Evolutionary conservation across 30 jellyfish, hydroid and myxozoan species (phyloP), one percentile per base, ranked within the genome.

Genomic region (Cassiopea xamachana): DNA sequence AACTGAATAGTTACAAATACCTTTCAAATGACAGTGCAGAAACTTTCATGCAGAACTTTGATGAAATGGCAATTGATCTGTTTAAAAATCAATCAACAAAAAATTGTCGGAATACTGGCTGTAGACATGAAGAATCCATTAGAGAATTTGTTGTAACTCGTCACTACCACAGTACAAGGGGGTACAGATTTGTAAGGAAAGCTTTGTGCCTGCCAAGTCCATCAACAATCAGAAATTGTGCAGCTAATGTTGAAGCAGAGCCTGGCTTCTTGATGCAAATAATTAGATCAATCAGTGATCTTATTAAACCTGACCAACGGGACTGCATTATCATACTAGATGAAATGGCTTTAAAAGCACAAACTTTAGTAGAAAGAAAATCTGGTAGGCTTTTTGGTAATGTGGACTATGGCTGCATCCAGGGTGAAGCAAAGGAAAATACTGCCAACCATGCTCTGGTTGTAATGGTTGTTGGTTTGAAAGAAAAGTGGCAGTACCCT

Each of bases 131-230:
- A 7, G n/a, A 77, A 48, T 12, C 71, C 13, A 75, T 74, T 13
- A 85, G 44, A 55, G 75, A 72, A 70, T 85, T 85, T 85, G 93
- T 90, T 7, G 73, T 74, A 46, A 71, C 93, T 1, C 80, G 73
- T 27, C 88, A 85, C 73, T 85, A 7, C 80, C 46, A 85, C 68
- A 85, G 93, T 61, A 80, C 93, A 7, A 55, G 69, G 39, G 93
- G 77, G 1, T 85, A 85, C 74, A 44, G 83, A 49, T 85, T 48
- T 60, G 61, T 55, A 12, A 50, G 93, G 68, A 85, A 85, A 58
- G 79, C 80, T 72, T 68, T 85, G 9, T 47, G 73, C 49, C 64
- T 85, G 45, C 88, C 93, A 18, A 44, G 73, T 46, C 93, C 88
- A 72, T 44, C 93, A 13, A 85, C 93, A 17, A 18, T 85, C 9